Evolutionary conservation across 53 echinoderm and acorn worm species (phyloP).

Genomic region (Echinometra lucunter): DNA sequence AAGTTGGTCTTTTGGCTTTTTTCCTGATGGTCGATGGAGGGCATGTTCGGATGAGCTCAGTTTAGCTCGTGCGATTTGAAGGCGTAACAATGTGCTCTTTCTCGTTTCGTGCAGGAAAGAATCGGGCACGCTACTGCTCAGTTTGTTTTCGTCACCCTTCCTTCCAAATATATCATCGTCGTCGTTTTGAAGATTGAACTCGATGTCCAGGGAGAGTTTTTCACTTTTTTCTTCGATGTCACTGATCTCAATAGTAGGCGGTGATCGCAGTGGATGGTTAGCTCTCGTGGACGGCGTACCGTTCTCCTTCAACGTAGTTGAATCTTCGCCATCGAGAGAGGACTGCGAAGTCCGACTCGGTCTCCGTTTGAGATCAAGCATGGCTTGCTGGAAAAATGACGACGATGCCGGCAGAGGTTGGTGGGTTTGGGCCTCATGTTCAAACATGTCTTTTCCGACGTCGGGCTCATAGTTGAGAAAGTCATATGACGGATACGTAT

Average conservation of each 20-base stretch:
- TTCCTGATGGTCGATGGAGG: neutral
- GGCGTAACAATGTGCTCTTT: neutral
- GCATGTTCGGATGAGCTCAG: constrained; percentile 14
- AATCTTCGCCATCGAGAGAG: constrained; percentile 41
- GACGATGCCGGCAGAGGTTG: constrained; percentile 23
- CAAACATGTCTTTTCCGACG: neutral
- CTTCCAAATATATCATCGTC: constrained; percentile 31
- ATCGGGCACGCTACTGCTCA: constrained; percentile 45
- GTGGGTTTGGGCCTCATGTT: neutral
- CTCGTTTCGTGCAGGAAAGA: neutral
- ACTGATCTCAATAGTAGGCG: constrained; percentile 26
- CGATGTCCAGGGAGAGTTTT: constrained; percentile 10
- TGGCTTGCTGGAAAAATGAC: constrained; percentile 4
- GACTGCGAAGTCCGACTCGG: constrained; percentile 11
- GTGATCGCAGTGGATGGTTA: neutral
- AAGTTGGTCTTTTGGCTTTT: neutral
- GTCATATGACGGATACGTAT: neutral
- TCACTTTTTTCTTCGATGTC: neutral
- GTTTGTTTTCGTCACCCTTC: constrained; percentile 6
- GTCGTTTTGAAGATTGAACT: neutral
- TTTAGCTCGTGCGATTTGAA: neutral
- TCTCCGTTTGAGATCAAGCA: constrained; percentile 10
- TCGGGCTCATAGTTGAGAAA: neutral
- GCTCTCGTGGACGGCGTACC: neutral
- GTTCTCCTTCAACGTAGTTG: neutral